These are phyloP conservation scores for Dermatemys mawii DNA, from an alignment of 2,113 vertebrate genomes.

Conservation along the genomic window DNA sequence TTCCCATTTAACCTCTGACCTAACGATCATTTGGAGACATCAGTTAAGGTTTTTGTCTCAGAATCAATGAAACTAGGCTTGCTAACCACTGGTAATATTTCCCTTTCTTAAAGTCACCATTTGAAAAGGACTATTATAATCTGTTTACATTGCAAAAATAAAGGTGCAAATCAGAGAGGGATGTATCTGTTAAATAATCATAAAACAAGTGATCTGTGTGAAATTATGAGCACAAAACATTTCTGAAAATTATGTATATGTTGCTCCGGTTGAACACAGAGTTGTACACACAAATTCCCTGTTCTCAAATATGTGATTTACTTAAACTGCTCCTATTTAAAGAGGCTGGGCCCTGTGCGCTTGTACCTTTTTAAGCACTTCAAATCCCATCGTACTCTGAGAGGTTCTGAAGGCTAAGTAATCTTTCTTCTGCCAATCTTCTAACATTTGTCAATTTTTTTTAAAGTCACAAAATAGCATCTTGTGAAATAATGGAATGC, in stretches of 20 bases:
- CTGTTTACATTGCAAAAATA: neutral
- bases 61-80: neutral
- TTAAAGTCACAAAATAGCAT: neutral
- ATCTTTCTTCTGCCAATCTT: neutral
- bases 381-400: neutral
- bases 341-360: neutral
- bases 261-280: neutral
- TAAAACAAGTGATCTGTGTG: neutral
- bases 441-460: neutral
- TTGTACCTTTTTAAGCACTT: neutral
- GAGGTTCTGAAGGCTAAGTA: neutral
- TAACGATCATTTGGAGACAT: neutral
- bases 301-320: neutral
- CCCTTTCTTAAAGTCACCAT: neutral
- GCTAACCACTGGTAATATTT: neutral
- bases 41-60: neutral
- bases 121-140: neutral
- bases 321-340: neutral
- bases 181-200: neutral
- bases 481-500: conserved; percentile 2
- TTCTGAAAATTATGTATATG: neutral
- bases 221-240: neutral
- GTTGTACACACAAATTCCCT: neutral
- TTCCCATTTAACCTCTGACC: too few relatives aligned
- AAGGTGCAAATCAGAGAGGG: neutral